These are phyloP conservation scores for Pristionchus arcanus DNA, from an alignment of 2,888 invertebrate species.

Conservation along the genomic window DNA sequence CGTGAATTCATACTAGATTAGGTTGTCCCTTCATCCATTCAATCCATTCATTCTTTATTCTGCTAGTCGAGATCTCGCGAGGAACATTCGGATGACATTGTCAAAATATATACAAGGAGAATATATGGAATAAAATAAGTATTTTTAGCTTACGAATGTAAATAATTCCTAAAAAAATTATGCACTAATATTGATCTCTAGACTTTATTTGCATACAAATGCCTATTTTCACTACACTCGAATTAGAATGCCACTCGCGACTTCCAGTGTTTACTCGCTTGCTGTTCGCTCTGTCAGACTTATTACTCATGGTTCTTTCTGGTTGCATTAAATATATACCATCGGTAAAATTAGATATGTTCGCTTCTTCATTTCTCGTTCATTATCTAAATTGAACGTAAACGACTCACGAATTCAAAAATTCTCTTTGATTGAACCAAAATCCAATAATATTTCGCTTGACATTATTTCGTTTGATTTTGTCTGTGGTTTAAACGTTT, in stretches of 20 bases:
- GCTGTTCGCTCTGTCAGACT: background rate
- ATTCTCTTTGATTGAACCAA: background rate
- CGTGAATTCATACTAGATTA: conserved; percentile 46
- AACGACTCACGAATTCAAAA: background rate
- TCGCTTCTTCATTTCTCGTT: background rate
- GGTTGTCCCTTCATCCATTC: conserved; percentile 24
- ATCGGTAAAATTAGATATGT: background rate
- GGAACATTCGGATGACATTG: background rate
- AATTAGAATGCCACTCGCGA: background rate
- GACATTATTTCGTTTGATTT: background rate
- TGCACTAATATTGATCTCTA: background rate
- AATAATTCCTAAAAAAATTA: no score
- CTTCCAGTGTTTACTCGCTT: conserved; percentile 3
- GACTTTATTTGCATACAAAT: background rate
- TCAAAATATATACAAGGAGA: no score
- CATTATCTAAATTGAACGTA: background rate
- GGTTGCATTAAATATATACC: background rate
- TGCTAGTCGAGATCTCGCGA: background rate
- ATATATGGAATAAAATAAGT: no score
- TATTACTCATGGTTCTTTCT: background rate
- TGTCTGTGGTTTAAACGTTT: background rate
- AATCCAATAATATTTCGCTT: no score
- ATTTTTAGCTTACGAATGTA: no score
- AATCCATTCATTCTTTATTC: conserved; percentile 31
- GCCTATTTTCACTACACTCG: background rate